A percentile compares a stretch with the other conserved stretches of the same genome.
These are phyloP conservation scores for Phragmatobia fuliginosa DNA, from an alignment of 2,888 invertebrate species.

Conservation along the genomic window DNA sequence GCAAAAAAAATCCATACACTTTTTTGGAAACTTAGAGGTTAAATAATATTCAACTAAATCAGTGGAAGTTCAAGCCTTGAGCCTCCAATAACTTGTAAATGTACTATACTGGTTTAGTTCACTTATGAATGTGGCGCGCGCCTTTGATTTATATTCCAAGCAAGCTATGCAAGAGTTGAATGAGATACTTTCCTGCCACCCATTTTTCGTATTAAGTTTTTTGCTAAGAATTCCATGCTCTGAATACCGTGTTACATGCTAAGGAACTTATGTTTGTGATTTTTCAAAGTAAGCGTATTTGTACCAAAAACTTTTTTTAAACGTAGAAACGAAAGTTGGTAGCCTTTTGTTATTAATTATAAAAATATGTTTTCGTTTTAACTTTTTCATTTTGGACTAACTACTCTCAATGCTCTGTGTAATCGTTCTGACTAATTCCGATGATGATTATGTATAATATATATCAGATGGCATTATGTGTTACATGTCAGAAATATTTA, in stretches of 20 bases:
- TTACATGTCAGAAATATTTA: too few species aligned
- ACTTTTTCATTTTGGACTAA: neutral
- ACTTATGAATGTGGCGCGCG: conserved; percentile 6
- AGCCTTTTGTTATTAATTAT: neutral
- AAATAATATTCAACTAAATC: neutral
- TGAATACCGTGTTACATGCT: conserved; percentile 7
- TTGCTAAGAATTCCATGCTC: conserved; percentile 15
- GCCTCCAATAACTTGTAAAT: neutral
- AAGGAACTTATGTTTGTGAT: neutral
- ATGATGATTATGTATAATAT: too few species aligned
- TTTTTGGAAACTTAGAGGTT: too few species aligned
- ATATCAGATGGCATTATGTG: too few species aligned
- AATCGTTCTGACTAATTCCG: too few species aligned
- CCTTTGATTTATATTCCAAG: conserved; percentile 24
- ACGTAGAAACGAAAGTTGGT: neutral
- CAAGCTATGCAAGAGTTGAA: conserved; percentile 23
- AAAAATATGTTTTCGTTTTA: neutral
- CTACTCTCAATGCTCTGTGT: too few species aligned
- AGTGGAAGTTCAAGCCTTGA: neutral
- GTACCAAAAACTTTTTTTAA: neutral
- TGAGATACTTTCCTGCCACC: conserved; percentile 11
- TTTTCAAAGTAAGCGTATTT: neutral
- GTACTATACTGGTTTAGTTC: conserved; percentile 2
- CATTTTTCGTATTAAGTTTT: conserved; percentile 20
- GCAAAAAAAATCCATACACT: too few species aligned